Conservation (phyloP, 2,888 invertebrate species). For the Agrilus mali region DNA sequence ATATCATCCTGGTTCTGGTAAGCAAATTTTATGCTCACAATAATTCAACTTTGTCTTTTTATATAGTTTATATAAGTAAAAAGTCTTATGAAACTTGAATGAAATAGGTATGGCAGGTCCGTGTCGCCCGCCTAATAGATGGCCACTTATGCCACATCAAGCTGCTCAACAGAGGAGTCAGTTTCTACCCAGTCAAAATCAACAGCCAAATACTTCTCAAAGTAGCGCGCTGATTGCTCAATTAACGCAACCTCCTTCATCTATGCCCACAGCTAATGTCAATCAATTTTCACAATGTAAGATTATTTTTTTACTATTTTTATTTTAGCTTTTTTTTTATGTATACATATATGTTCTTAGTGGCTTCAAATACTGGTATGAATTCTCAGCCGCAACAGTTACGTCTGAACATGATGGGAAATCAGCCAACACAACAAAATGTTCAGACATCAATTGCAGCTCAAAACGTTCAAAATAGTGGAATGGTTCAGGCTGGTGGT, state of each 20-base stretch:
- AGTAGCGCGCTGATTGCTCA: constrained; percentile 46
- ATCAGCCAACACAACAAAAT: constrained; percentile 23
- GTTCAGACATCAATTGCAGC: constrained; percentile 30
- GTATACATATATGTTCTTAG: constrained; percentile 10
- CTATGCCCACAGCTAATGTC: constrained; percentile 33
- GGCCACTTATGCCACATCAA: constrained; percentile 49
- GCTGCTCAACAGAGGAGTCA: constrained; percentile 36
- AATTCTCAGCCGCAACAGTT: constrained; percentile 19
- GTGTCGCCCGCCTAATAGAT: constrained; percentile 46
- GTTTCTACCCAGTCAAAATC: constrained; percentile 22
- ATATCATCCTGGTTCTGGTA: constrained; percentile 31
- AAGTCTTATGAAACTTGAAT: constrained; percentile 2
- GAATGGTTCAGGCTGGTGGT: constrained; percentile 4
- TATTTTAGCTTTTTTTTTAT: not conserved
- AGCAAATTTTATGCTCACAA: not conserved
- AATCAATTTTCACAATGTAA: constrained; percentile 37
- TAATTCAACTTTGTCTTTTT: no score
- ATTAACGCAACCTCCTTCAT: constrained; percentile 42
- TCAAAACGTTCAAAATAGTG: constrained; percentile 13
- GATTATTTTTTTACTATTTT: not conserved
- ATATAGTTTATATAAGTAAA: constrained; percentile 3
- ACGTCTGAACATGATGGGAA: constrained; percentile 21
- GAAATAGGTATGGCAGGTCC: constrained; percentile 19
- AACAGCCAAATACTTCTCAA: constrained; percentile 30
- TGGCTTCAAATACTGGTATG: constrained; percentile 21